A percentile compares a stretch with the other conserved stretches of the same genome.
phyloP scores from a whole-genome alignment of 2,888 invertebrate genomes.

The Apamea epomidion region DNA sequence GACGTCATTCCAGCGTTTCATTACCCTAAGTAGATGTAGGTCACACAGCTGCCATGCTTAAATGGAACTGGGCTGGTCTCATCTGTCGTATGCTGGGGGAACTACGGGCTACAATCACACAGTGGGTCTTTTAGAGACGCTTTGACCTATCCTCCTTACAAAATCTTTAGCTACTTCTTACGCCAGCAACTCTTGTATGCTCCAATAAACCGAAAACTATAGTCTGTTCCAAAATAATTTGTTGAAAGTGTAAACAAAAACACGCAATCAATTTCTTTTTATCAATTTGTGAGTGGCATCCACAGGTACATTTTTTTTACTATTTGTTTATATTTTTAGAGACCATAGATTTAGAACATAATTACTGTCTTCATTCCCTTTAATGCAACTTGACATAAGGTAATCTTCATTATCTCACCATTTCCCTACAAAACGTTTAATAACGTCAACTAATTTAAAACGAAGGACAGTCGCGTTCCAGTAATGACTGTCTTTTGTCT shows the following conservation, averaged over 20 bases:
- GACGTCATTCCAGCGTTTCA: not conserved
- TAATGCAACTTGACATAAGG: not conserved
- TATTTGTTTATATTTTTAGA: not conserved
- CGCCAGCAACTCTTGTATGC: not conserved
- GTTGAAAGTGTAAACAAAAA: not conserved
- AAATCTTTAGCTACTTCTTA: not conserved
- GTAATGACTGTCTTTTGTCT: constrained; percentile 44
- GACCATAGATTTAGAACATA: not conserved
- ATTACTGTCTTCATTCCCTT: not conserved
- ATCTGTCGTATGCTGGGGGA: not conserved
- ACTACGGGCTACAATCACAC: not conserved
- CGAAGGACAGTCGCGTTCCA: constrained; percentile 20
- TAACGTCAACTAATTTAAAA: constrained; percentile 46
- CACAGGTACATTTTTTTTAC: not conserved
- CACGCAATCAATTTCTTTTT: not conserved
- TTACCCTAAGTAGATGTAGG: not conserved
- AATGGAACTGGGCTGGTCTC: not conserved
- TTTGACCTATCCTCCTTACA: not conserved
- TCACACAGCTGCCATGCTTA: not conserved
- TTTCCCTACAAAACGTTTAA: constrained; percentile 31
- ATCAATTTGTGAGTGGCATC: not conserved
- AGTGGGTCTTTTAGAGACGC: not conserved
- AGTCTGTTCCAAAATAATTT: not conserved
- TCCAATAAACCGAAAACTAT: not conserved
- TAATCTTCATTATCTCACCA: constrained; percentile 16